Conservation (phyloP, 2,797 vertebrate species). For the Euphonia xanthogaster region DNA sequence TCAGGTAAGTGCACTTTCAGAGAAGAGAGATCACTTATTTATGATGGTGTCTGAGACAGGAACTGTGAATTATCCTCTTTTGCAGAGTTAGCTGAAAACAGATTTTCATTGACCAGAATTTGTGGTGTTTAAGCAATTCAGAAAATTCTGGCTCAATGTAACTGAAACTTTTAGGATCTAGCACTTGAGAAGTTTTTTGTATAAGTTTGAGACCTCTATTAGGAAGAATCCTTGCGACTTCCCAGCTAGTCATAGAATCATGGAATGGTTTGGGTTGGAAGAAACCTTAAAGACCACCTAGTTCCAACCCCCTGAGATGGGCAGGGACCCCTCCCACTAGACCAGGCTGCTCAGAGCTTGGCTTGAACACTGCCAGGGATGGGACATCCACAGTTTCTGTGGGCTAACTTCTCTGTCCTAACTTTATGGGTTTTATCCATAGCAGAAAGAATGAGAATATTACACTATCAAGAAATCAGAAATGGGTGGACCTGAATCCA, state of each 20-base stretch:
- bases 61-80: background rate
- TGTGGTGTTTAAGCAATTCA: fast-evolving
- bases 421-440: background rate
- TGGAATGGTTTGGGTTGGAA: background rate
- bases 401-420: background rate
- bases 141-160: background rate
- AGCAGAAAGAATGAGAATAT: background rate
- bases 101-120: background rate
- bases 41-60: background rate
- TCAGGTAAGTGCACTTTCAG: background rate
- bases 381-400: fast-evolving
- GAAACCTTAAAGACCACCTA: background rate
- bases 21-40: background rate
- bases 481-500: background rate
- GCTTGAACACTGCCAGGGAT: background rate
- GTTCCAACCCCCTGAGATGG: background rate
- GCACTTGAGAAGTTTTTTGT: background rate
- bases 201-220: background rate
- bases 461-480: background rate
- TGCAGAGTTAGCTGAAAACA: background rate
- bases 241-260: background rate
- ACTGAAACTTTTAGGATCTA: background rate
- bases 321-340: background rate
- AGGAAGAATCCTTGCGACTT: background rate
- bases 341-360: background rate